phyloP scores from a whole-genome alignment of 2,113 vertebrate species.

The Nerophis lumbriciformis region DNA sequence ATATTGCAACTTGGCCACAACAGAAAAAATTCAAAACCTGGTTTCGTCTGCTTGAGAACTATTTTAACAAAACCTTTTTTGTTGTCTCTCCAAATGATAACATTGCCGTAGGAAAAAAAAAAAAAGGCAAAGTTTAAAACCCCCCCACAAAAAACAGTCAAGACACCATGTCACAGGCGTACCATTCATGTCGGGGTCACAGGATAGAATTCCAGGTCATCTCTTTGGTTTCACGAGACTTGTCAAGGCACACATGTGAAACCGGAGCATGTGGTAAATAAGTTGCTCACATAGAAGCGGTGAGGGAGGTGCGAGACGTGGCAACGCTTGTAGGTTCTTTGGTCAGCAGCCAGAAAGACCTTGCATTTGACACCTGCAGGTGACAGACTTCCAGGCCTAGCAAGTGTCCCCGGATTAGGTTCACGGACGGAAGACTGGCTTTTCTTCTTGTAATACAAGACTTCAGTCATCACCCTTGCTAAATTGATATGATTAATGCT shows the following conservation, averaged over 20 bases:
- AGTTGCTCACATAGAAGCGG: constrained; percentile 21
- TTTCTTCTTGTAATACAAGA: not conserved
- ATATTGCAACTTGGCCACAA: no score
- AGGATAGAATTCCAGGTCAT: constrained; percentile 53
- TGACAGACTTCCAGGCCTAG: constrained; percentile 45
- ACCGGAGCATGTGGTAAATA: constrained; percentile 56
- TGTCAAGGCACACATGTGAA: constrained; percentile 36
- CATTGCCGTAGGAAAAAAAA: not conserved
- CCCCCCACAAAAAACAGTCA: not conserved
- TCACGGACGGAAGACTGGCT: constrained; percentile 16
- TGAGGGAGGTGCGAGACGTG: constrained; percentile 32
- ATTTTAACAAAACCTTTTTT: not conserved
- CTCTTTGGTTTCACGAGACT: constrained; percentile 56
- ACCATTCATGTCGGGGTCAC: constrained; percentile 32
- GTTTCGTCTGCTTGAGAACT: no score
- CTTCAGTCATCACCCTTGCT: not conserved
- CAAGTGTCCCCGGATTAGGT: constrained; percentile 11
- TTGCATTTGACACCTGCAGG: constrained; percentile 49
- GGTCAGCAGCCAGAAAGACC: constrained; percentile 11
- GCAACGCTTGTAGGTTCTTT: constrained; percentile 25
- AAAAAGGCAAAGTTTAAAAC: not conserved
- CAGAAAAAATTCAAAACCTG: no score
- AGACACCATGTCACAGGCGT: constrained; percentile 5
- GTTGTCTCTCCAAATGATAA: not conserved
- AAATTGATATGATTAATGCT: not conserved